phyloP scores from a whole-genome alignment of 2,113 vertebrate genomes.

The Sapajus apella region DNA sequence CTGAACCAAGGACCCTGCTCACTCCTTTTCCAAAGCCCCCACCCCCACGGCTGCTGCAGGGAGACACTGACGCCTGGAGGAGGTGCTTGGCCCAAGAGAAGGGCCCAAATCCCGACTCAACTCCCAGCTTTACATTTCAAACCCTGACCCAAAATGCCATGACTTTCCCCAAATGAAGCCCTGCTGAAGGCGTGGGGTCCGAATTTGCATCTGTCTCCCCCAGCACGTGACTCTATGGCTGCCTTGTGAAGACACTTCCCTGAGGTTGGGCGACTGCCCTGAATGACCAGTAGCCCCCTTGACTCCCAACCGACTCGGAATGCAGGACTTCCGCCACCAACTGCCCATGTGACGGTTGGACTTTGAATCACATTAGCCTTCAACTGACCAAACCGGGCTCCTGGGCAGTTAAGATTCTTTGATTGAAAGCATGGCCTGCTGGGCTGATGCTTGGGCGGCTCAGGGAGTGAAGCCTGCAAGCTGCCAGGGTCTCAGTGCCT shows the following conservation, averaged over 20 bases:
- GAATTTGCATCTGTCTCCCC: neutral
- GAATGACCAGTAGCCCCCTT: neutral
- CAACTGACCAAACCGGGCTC: neutral
- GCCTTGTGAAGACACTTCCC: neutral
- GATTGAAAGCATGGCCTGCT: rapidly evolving
- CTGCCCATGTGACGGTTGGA: neutral
- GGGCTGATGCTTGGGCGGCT: neutral
- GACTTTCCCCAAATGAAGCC: neutral
- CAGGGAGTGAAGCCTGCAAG: too few relatives aligned
- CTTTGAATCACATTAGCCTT: neutral
- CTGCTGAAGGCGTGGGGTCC: neutral
- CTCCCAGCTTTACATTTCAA: neutral
- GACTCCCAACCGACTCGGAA: neutral
- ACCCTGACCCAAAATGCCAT: neutral
- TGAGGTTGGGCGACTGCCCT: neutral
- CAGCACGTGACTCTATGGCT: neutral
- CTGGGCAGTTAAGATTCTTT: too few relatives aligned
- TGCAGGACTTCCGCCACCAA: neutral
- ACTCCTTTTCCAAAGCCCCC: neutral
- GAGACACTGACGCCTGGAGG: neutral
- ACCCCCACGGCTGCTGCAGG: neutral
- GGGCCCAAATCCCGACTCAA: neutral
- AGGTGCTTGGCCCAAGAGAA: neutral
- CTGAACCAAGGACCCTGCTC: neutral
- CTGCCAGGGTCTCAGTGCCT: neutral